These are phyloP conservation scores for Rhaphigaster nebulosa DNA, from an alignment of 2,888 invertebrate species.

Conservation along the genomic window DNA sequence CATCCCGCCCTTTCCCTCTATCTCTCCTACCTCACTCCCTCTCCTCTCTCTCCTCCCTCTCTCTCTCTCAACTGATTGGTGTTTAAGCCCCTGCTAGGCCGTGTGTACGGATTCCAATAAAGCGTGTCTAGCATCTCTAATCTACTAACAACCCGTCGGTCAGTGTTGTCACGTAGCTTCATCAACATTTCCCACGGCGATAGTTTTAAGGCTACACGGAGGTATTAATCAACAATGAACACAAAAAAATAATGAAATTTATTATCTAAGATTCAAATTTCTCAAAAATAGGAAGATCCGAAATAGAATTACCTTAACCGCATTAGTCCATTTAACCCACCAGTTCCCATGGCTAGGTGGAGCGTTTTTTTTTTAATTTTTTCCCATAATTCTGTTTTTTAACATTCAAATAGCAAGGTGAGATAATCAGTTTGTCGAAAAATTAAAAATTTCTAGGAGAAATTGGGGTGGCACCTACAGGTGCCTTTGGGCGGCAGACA, in stretches of 20 bases:
- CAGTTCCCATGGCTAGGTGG: too few species aligned
- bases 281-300: neutral
- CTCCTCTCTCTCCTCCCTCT: neutral
- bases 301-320: neutral
- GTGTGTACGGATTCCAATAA: constrained; percentile 47
- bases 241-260: neutral
- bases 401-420: too few species aligned
- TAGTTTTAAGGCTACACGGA: neutral
- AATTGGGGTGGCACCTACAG: too few species aligned
- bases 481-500: too few species aligned
- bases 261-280: too few species aligned
- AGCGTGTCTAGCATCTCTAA: constrained; percentile 28
- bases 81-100: constrained; percentile 43
- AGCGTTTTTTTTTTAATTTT: too few species aligned
- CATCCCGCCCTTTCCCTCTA: neutral
- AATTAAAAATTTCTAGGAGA: too few species aligned
- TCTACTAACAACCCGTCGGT: constrained; percentile 23
- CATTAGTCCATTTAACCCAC: too few species aligned
- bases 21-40: too few species aligned
- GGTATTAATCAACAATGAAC: neutral
- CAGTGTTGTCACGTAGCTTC: constrained; percentile 40
- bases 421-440: too few species aligned
- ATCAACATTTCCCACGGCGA: neutral
- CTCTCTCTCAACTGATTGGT: constrained; percentile 29
- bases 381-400: too few species aligned